Evolutionary conservation across 2,797 vertebrate species (phyloP).

Genomic region (Rhincodon typus): DNA sequence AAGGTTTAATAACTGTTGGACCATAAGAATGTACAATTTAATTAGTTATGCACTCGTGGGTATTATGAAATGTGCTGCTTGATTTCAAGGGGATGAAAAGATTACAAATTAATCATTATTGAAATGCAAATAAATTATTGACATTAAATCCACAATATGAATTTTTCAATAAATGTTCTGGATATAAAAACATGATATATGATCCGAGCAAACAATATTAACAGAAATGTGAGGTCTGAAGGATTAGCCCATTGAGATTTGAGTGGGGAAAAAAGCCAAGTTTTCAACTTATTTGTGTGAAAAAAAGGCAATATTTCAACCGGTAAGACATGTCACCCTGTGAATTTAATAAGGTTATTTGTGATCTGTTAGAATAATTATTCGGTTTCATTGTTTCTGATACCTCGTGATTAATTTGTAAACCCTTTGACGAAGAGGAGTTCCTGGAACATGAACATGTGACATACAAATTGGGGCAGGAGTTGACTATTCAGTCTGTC

Average conservation of each 20-base stretch:
- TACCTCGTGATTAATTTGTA: not conserved
- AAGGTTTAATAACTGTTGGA: not conserved
- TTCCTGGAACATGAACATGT: not conserved
- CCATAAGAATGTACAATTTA: not conserved
- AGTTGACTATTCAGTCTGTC: no score
- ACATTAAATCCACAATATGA: no score
- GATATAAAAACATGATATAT: not conserved
- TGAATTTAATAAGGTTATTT: not conserved
- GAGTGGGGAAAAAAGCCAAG: not conserved
- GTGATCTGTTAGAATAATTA: not conserved
- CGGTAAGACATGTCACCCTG: not conserved
- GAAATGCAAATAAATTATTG: not conserved
- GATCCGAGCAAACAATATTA: not conserved
- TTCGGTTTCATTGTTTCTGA: not conserved
- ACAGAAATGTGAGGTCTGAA: not conserved
- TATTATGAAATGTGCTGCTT: no score
- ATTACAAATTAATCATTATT: not conserved
- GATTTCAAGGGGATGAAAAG: not conserved
- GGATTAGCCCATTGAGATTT: not conserved
- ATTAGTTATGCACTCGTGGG: not conserved
- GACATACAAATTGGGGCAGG: not conserved
- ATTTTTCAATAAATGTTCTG: not conserved
- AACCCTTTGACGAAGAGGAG: not conserved
- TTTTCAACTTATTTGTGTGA: not conserved
- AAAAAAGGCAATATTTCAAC: not conserved